phyloP scores from a whole-genome alignment of 2,888 invertebrate species.

The Mystacides longicornis region DNA sequence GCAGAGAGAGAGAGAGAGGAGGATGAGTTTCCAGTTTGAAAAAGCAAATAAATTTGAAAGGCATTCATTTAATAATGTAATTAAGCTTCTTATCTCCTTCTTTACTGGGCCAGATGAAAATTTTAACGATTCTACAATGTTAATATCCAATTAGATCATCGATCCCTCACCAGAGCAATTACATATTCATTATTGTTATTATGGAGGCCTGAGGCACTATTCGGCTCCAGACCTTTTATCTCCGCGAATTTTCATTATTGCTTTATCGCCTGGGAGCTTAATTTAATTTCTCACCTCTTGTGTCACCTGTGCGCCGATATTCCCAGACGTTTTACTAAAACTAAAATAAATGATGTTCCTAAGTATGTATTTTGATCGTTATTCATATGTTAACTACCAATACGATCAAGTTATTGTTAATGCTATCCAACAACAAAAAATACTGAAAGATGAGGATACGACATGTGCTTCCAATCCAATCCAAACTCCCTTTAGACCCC shows the following conservation, averaged over 20 bases:
- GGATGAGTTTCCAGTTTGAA: background rate
- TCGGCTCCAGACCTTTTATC: background rate
- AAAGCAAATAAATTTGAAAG: constrained; percentile 2
- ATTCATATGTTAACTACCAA: too few relatives aligned
- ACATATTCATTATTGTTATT: constrained; percentile 2
- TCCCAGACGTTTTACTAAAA: too few relatives aligned
- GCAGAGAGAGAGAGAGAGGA: too few relatives aligned
- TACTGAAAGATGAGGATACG: too few relatives aligned
- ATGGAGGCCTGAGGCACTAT: background rate
- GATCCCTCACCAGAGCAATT: background rate
- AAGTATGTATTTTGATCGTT: too few relatives aligned
- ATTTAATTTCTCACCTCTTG: too few relatives aligned
- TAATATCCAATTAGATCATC: constrained; percentile 6
- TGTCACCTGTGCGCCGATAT: too few relatives aligned
- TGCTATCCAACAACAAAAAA: too few relatives aligned
- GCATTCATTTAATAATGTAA: constrained; percentile 3
- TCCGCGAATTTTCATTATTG: background rate
- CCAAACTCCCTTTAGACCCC: too few relatives aligned
- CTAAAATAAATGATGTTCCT: too few relatives aligned
- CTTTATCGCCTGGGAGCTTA: background rate
- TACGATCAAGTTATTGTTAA: too few relatives aligned
- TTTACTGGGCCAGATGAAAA: constrained; percentile 1
- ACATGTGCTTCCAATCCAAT: too few relatives aligned
- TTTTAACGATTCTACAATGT: constrained; percentile 1
- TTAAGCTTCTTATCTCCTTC: constrained; percentile 1